Evolutionary conservation across 1,140 invertebrate genomes (phyloP).

Genomic region (Cotesia glomerata): DNA sequence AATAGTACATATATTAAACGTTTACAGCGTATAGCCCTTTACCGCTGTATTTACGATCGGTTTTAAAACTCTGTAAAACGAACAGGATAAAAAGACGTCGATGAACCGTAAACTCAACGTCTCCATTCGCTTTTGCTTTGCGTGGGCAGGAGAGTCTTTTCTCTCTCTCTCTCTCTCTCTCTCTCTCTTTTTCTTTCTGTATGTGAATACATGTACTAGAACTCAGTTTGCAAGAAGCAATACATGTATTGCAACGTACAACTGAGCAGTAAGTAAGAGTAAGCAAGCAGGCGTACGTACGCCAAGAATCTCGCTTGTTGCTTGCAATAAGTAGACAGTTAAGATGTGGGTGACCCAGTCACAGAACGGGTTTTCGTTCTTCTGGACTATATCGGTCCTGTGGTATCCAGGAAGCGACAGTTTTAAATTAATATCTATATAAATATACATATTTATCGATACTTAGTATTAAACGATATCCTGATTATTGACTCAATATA

Average conservation of each 20-base stretch:
- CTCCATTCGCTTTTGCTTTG: constrained; percentile 10
- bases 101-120: constrained; percentile 16
- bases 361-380: constrained; percentile 23
- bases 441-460: background rate
- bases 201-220: too few relatives aligned
- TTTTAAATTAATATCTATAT: background rate
- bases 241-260: background rate
- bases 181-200: too few relatives aligned
- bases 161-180: background rate
- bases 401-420: background rate
- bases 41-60: constrained; percentile 10
- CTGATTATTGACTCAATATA: too few relatives aligned
- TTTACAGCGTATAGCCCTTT: background rate
- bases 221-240: too few relatives aligned
- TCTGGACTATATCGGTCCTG: constrained; percentile 6
- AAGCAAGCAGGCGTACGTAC: background rate
- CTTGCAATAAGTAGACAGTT: constrained; percentile 17
- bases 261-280: background rate
- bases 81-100: background rate
- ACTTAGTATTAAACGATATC: background rate
- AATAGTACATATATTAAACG: background rate
- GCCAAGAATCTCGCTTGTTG: background rate
- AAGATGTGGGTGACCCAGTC: constrained; percentile 27
- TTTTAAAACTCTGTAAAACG: background rate
- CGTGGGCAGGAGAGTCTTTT: background rate